A percentile compares a stretch with the other conserved stretches of the same genome.
These are phyloP conservation scores for Meloe dianella DNA, from an alignment of 2,888 invertebrate species.

Conservation along the genomic window DNA sequence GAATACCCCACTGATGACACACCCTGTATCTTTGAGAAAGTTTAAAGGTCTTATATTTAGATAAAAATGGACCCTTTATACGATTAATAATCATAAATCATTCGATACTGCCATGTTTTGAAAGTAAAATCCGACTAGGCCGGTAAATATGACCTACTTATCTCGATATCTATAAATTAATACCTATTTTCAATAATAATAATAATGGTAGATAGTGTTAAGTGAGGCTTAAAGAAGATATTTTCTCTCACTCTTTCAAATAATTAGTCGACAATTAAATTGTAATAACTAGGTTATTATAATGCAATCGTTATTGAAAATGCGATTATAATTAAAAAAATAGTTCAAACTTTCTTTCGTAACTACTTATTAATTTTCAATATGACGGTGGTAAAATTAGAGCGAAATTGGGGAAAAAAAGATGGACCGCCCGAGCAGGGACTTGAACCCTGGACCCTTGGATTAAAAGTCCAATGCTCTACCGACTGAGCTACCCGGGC, in stretches of 20 bases:
- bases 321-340: neutral
- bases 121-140: constrained; percentile 25
- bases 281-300: constrained; percentile 26
- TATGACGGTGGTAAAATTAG: neutral
- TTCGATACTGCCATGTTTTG: constrained; percentile 19
- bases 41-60: too few species aligned
- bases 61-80: neutral
- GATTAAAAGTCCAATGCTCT: constrained; percentile 77
- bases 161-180: constrained; percentile 20
- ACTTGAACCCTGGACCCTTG: constrained; percentile 78
- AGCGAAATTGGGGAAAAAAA: neutral
- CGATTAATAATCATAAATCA: neutral
- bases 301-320: neutral
- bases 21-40: too few species aligned
- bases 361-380: neutral
- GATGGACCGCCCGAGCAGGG: constrained; percentile 68
- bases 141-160: constrained; percentile 24
- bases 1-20: too few species aligned
- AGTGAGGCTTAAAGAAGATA: too few species aligned
- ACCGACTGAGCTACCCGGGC: constrained; percentile 76
- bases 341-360: constrained; percentile 23
- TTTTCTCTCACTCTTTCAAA: neutral
- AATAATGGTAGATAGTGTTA: neutral
- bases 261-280: constrained; percentile 28
- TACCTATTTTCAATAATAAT: constrained; percentile 10